Evolutionary conservation across 2,797 vertebrate species (phyloP), one percentile per base, ranked within the genome.

Genomic region (Synaphobranchus kaupii): DNA sequence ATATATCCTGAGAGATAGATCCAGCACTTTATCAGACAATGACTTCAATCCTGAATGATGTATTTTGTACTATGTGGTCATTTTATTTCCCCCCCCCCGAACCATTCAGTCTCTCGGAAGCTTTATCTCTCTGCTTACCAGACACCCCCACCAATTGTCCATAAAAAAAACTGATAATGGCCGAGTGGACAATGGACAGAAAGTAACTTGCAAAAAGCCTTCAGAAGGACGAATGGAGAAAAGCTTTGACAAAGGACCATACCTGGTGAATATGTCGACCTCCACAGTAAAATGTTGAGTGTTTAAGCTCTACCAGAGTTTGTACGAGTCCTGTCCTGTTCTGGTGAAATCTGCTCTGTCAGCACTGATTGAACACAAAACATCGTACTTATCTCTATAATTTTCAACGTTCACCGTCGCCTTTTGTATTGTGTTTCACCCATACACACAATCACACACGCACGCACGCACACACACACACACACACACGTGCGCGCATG

Each of bases 91-190:
- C 31, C n/a, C 31, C 71, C 2, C 10, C 82, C 54, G n/a, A 28
- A 17, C 28, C 48, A 58, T 83, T 83, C 44, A 54, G n/a, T 83
- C 56, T 58, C 47, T 83, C 28, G 4, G n/a, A 13, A 17, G 50
- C 50, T 83, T 83, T 50, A n/a, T 22, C 25, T 48, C 34, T 20
- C 22, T 50, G 78, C 78, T 31, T 31, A 83, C 50, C 15, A 34
- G 22, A n/a, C 82, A 83, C 20, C 82, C 52, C 54, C 28, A 13
- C 52, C 17, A 7, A 58, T 31, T 54, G 28, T 83, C 28, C 82
- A 83, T 52, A 12, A 68, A 68, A 28, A 82, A 58, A 83, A 83
- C 31, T 56, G 50, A 83, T 83, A 83, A 84, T 84, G 39, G 84
- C 20, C 2, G 39, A 63, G 20, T 84, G 58, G 84, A 84, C 58